These are phyloP conservation scores for Rhadinocentrus ornatus DNA, from an alignment of 2,797 vertebrate species.

Conservation along the genomic window DNA sequence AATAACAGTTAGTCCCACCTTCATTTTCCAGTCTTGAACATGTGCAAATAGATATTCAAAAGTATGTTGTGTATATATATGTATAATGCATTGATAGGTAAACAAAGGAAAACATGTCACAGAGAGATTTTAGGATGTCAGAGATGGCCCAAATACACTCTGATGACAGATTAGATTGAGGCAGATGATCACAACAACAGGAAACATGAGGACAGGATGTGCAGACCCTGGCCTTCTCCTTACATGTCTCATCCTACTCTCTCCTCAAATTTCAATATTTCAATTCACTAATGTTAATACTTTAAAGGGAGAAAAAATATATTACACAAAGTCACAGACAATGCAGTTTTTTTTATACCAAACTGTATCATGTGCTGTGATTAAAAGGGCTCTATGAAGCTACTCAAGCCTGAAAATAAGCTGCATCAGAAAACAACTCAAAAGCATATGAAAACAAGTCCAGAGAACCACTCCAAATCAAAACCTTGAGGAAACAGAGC, in stretches of 20 bases:
- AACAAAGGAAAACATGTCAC: not conserved
- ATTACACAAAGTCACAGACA: not conserved
- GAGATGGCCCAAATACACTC: not conserved
- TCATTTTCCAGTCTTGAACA: too few species aligned
- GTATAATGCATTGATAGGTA: not conserved
- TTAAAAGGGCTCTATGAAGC: not conserved
- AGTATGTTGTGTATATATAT: too few species aligned
- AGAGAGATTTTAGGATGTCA: not conserved
- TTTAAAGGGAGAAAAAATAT: not conserved
- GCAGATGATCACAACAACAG: not conserved
- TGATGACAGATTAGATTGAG: not conserved
- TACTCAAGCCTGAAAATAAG: too few species aligned
- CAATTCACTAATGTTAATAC: not conserved
- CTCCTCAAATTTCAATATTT: not conserved
- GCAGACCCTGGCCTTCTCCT: not conserved
- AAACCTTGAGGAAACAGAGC: not conserved
- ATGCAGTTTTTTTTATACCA: not conserved
- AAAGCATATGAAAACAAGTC: too few species aligned
- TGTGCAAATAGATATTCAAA: too few species aligned
- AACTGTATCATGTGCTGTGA: not conserved
- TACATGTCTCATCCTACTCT: not conserved
- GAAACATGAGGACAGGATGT: not conserved
- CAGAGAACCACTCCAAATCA: not conserved
- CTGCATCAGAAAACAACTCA: too few species aligned
- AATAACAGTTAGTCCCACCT: not conserved